Evolutionary conservation across 2,888 invertebrate species (phyloP).

Genomic region (Molorchus minor): DNA sequence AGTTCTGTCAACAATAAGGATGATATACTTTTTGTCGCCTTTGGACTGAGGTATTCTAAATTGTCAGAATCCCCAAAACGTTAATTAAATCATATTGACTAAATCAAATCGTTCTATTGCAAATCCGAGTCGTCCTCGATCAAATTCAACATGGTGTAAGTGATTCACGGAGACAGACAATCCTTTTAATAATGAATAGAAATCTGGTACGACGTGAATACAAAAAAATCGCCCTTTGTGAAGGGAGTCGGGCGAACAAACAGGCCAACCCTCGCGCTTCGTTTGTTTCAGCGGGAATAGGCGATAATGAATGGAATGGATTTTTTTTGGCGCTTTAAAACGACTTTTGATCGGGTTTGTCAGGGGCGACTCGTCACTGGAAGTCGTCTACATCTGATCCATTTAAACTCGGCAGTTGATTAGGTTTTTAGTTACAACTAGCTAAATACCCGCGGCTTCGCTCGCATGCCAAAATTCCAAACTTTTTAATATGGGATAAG

Average conservation of each 20-base stretch:
- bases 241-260: conserved; percentile 22
- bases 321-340: conserved; percentile 22
- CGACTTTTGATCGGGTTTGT: background rate
- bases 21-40: no score
- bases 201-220: conserved; percentile 3
- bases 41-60: background rate
- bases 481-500: no score
- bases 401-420: no score
- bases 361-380: conserved; percentile 10
- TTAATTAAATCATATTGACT: conserved; percentile 23
- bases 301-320: conserved; percentile 21
- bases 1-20: no score
- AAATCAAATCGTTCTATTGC: conserved; percentile 9
- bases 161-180: conserved; percentile 17
- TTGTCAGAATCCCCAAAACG: conserved; percentile 16
- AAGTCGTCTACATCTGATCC: no score
- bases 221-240: conserved; percentile 19
- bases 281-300: conserved; percentile 18
- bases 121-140: conserved; percentile 21
- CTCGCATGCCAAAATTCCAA: no score
- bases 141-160: conserved; percentile 23
- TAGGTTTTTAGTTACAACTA: no score
- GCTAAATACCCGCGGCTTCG: no score
- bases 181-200: conserved; percentile 22
- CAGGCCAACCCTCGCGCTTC: conserved; percentile 26